These are phyloP conservation scores for Trachelus stipa DNA, from an alignment of 2,888 invertebrate species.

Conservation along the genomic window DNA sequence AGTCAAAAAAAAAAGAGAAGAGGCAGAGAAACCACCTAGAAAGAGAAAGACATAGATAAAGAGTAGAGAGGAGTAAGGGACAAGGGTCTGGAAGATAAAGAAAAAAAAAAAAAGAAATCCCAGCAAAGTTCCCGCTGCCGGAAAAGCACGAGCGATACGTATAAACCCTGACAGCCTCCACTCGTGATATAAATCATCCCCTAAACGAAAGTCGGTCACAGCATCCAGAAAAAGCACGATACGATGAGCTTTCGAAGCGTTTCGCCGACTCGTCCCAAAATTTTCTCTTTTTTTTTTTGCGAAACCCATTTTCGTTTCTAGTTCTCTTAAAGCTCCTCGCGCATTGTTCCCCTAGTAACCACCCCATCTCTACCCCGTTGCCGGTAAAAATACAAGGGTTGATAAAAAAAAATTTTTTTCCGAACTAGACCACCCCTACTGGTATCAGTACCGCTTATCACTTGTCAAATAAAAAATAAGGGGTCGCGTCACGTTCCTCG, in stretches of 20 bases:
- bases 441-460: not conserved
- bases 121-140: not conserved
- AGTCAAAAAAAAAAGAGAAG: constrained; percentile 17
- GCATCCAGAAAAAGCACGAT: not conserved
- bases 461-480: not conserved
- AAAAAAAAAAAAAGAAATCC: not conserved
- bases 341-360: not conserved
- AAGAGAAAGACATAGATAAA: constrained; percentile 9
- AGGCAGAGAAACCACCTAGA: constrained; percentile 10
- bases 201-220: not conserved
- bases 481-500: not conserved
- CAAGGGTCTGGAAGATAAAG: too few species aligned
- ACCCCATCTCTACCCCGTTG: not conserved
- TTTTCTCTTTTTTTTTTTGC: not conserved
- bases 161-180: not conserved
- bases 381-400: not conserved
- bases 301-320: not conserved
- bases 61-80: constrained; percentile 2
- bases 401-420: not conserved
- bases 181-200: not conserved
- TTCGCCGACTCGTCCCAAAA: not conserved
- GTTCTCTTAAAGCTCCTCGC: not conserved
- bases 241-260: not conserved
- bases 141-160: not conserved
- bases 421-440: not conserved